These are phyloP conservation scores for Meloidogyne chitwoodi DNA, from an alignment of 1,140 invertebrate genomes.

Conservation along the genomic window DNA sequence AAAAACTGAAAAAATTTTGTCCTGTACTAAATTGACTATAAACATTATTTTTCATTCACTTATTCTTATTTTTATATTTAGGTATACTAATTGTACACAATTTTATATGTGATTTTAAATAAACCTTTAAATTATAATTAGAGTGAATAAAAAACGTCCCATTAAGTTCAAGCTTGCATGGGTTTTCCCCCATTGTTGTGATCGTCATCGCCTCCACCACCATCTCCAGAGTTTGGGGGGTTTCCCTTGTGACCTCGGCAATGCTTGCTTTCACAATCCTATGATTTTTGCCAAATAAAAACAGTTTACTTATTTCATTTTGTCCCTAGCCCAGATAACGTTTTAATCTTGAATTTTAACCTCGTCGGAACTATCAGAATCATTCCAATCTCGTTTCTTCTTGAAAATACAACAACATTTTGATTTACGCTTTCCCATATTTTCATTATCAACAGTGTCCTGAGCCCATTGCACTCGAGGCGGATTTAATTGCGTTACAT, in stretches of 20 bases:
- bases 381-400: constrained; percentile 48
- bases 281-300: not conserved
- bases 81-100: not conserved
- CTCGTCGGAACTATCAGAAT: constrained; percentile 38
- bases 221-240: constrained; percentile 29
- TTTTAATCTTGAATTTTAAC: constrained; percentile 13
- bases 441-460: constrained; percentile 48
- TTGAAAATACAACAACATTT: constrained; percentile 55
- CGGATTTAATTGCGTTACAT: not conserved
- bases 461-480: constrained; percentile 40
- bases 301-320: not conserved
- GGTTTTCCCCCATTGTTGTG: not conserved
- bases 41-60: not conserved
- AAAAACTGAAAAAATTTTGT: not conserved
- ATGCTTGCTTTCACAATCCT: constrained; percentile 51
- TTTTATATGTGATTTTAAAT: not conserved
- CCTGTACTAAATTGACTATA: not conserved
- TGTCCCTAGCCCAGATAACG: not conserved
- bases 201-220: constrained; percentile 22
- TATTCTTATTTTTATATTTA: not conserved
- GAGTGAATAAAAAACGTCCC: not conserved
- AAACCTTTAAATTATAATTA: not conserved
- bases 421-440: constrained; percentile 48
- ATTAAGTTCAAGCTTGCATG: not conserved
- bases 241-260: constrained; percentile 51